Evolutionary conservation across 1,140 invertebrate species (phyloP), one percentile per base, ranked within the genome.

Genomic region (Mamestra configurata): DNA sequence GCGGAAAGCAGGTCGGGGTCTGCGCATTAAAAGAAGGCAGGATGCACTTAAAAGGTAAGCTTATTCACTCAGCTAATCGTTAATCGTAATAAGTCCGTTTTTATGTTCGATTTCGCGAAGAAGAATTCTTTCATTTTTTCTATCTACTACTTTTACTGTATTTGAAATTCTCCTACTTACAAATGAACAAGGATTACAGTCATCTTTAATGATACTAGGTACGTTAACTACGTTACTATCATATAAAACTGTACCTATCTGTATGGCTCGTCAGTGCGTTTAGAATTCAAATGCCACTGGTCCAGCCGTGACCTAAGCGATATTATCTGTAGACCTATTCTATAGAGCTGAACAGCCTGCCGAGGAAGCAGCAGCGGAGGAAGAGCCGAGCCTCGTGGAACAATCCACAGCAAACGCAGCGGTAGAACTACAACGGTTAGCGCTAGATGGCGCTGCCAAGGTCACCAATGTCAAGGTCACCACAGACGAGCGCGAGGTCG

Each of bases 391-490:
- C n/a, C 86, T 90, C 0, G 95, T 96, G 31, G 96, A 97, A 80
- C 92, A 95, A 77, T 96, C 97, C 84, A 96, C 97, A 5, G 89
- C 96, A 18, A 89, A 90, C 11, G 97, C 96, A 61, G 94, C 92
- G 0, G 96, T 96, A 80, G 85, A 96, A 49, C 91, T 97, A 13
- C 95, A 96, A 76, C 95, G 96, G 49, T 90, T 97, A 35, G 87
- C 96, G 4, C 83, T 95, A 37, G 97, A 98, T 94, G 97, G 97
- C 22, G 95, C 96, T 57, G 97, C 97, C 89, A 96, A 97, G 83
- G 97, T 97, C 77, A 96, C 97, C 18, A 97, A 97, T 89, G 96
- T 98, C 0, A 96, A 96, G 88, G 95, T 97, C 20, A 97, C 97
- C 0, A 97, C 96, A 40, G 97, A 98, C 84, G 96, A 96, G 0